Conservation (phyloP, 2,113 vertebrate genomes). For the Catharus bicknelli region DNA sequence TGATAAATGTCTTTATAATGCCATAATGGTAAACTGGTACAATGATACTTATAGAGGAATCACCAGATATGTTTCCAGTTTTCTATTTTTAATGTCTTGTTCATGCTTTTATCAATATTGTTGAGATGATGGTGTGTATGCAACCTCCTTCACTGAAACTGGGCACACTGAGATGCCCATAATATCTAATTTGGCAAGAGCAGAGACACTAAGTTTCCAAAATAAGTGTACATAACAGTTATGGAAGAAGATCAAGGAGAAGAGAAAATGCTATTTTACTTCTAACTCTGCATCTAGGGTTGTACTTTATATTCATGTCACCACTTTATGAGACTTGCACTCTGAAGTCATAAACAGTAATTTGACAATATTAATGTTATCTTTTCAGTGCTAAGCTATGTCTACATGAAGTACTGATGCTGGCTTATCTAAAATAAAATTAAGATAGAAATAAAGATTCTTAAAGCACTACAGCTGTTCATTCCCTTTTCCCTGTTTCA, state of each 20-base stretch:
- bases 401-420: background rate
- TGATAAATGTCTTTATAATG: background rate
- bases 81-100: background rate
- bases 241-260: background rate
- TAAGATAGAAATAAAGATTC: background rate
- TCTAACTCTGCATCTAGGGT: background rate
- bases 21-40: background rate
- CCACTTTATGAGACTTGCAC: background rate
- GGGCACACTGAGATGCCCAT: background rate
- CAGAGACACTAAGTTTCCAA: background rate
- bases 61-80: background rate
- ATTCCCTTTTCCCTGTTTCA: background rate
- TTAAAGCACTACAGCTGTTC: background rate
- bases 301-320: background rate
- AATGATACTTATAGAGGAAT: background rate
- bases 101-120: background rate
- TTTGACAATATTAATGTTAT: background rate
- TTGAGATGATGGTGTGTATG: background rate
- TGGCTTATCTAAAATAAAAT: background rate
- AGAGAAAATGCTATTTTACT: background rate
- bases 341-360: background rate
- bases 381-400: background rate
- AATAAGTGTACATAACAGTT: background rate
- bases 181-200: background rate
- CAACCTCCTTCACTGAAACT: background rate